These are phyloP conservation scores for Platynereis dumerilii DNA, from an alignment of 2,888 invertebrate genomes.

Conservation along the genomic window DNA sequence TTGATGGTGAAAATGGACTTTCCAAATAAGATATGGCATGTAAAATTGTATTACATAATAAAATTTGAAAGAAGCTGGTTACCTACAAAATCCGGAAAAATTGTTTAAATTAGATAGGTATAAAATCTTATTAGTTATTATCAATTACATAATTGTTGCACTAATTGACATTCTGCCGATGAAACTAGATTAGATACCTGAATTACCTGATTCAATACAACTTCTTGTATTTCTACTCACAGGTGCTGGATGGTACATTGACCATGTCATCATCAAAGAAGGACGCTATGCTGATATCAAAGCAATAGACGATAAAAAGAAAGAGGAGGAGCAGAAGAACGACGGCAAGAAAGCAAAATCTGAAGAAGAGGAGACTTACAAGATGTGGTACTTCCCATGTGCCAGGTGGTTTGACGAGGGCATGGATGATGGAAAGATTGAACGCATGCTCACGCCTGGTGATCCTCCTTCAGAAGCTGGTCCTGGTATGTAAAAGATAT, in stretches of 20 bases:
- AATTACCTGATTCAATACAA: too few species aligned
- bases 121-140: background rate
- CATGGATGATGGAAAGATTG: conserved; percentile 45
- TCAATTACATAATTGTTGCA: background rate
- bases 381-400: conserved; percentile 9
- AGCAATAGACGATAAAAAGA: too few species aligned
- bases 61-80: too few species aligned
- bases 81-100: too few species aligned
- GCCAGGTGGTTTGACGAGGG: conserved; percentile 47
- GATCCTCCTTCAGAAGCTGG: background rate
- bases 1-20: too few species aligned
- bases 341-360: background rate
- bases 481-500: too few species aligned
- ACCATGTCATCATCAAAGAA: conserved; percentile 5
- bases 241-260: conserved; percentile 6
- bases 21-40: too few species aligned
- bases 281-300: too few species aligned
- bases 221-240: too few species aligned
- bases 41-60: too few species aligned
- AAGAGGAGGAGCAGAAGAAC: background rate
- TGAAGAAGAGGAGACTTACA: conserved; percentile 3
- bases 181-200: background rate
- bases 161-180: background rate
- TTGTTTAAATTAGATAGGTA: background rate
- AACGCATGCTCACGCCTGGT: conserved; percentile 34